phyloP scores from a whole-genome alignment of 1,140 invertebrate species.

The Aphelinus certus region DNA sequence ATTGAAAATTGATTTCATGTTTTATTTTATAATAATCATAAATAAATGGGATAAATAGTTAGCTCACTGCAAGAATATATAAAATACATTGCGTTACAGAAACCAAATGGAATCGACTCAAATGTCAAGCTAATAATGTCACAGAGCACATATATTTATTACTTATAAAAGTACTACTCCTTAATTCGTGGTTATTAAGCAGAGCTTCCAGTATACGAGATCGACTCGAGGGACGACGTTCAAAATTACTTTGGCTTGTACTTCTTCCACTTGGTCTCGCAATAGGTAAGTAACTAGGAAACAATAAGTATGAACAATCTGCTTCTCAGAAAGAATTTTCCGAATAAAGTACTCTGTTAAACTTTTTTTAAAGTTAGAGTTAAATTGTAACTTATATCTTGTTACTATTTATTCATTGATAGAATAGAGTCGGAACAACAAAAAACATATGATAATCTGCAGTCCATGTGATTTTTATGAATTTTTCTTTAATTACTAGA shows the following conservation, averaged over 20 bases:
- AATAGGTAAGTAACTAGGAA: conserved; percentile 52
- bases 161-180: conserved; percentile 51
- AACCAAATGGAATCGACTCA: conserved; percentile 49
- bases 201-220: conserved; percentile 48
- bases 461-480: too few species aligned
- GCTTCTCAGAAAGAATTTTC: too few species aligned
- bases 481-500: too few species aligned
- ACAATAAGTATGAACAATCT: not conserved
- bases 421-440: too few species aligned
- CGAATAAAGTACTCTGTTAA: too few species aligned
- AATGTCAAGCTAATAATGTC: conserved; percentile 43
- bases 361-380: too few species aligned
- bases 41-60: not conserved
- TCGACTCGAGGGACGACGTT: conserved; percentile 42
- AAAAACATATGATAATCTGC: too few species aligned
- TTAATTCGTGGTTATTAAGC: conserved; percentile 61
- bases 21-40: not conserved
- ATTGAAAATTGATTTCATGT: not conserved
- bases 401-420: too few species aligned
- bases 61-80: not conserved
- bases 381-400: too few species aligned
- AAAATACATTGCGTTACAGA: conserved; percentile 43
- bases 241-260: conserved; percentile 54
- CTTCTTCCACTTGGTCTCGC: conserved; percentile 53
- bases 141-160: conserved; percentile 55